Percentiles rank a stretch among this genome's conserved stretches.
Conservation (phyloP, 2,113 vertebrate genomes). For the Colius striatus region DNA sequence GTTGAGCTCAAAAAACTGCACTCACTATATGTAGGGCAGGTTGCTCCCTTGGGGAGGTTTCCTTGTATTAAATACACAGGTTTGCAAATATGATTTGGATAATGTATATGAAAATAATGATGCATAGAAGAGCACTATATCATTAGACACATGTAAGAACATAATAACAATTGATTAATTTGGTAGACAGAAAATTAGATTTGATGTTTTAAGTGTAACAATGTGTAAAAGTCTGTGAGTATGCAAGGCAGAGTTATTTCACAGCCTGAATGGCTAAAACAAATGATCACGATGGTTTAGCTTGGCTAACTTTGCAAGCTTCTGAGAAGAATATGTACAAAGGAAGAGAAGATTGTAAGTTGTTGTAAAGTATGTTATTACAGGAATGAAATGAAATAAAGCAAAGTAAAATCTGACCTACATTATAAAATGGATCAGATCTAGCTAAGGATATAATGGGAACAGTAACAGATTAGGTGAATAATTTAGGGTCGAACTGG, state of each 20-base stretch:
- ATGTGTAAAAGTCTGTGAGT: not conserved
- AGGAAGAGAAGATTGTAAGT: not conserved
- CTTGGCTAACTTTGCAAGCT: not conserved
- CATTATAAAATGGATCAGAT: not conserved
- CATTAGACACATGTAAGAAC: not conserved
- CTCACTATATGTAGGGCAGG: fast-evolving
- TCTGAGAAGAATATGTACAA: not conserved
- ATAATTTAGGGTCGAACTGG: not conserved
- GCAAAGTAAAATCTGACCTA: not conserved
- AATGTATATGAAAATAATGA: not conserved
- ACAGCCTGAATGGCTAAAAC: not conserved
- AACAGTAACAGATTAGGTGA: not conserved
- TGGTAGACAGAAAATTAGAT: not conserved
- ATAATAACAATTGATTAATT: not conserved
- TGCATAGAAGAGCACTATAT: not conserved
- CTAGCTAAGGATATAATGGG: not conserved
- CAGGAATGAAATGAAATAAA: not conserved
- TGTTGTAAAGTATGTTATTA: not conserved
- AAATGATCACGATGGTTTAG: not conserved
- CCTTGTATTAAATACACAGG: not conserved
- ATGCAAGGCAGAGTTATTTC: not conserved
- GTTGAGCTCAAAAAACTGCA: not conserved
- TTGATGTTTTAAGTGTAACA: not conserved
- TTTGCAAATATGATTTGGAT: not conserved
- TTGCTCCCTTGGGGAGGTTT: not conserved